These are phyloP conservation scores for Prionace glauca DNA, from an alignment of 2,797 vertebrate species.

Conservation along the genomic window DNA sequence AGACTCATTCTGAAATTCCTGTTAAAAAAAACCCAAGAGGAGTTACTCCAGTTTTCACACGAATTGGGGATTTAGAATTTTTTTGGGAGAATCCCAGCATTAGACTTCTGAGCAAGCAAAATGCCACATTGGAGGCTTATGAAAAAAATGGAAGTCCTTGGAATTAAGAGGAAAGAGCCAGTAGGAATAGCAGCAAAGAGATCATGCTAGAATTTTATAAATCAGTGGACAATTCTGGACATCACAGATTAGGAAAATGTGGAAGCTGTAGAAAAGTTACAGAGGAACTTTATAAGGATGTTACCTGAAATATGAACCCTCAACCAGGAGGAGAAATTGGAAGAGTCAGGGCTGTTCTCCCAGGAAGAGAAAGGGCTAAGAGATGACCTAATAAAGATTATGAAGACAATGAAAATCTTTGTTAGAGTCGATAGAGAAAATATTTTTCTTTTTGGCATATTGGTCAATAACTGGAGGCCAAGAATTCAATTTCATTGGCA, in stretches of 20 bases:
- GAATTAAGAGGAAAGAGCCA: too few species aligned
- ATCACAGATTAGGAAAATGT: not conserved
- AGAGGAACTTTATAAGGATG: not conserved
- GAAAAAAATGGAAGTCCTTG: too few species aligned
- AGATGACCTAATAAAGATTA: not conserved
- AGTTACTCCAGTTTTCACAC: too few species aligned
- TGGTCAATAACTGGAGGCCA: not conserved
- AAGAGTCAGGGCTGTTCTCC: not conserved
- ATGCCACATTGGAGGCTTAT: too few species aligned
- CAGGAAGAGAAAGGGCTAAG: not conserved
- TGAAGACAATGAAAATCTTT: not conserved
- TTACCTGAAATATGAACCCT: not conserved
- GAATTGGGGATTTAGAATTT: too few species aligned
- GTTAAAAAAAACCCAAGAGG: too few species aligned
- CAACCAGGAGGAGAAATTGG: not conserved
- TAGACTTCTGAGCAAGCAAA: too few species aligned
- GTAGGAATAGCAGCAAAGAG: not conserved
- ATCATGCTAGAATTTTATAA: not conserved
- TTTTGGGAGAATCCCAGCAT: too few species aligned
- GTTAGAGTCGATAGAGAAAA: too few species aligned
- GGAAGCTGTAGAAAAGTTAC: not conserved
- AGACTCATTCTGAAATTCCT: too few species aligned
- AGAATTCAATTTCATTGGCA: not conserved
- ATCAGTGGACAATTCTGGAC: not conserved
- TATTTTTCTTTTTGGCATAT: not conserved